These are phyloP conservation scores for Podilymbus podiceps DNA, from an alignment of 2,113 vertebrate genomes.

Conservation along the genomic window DNA sequence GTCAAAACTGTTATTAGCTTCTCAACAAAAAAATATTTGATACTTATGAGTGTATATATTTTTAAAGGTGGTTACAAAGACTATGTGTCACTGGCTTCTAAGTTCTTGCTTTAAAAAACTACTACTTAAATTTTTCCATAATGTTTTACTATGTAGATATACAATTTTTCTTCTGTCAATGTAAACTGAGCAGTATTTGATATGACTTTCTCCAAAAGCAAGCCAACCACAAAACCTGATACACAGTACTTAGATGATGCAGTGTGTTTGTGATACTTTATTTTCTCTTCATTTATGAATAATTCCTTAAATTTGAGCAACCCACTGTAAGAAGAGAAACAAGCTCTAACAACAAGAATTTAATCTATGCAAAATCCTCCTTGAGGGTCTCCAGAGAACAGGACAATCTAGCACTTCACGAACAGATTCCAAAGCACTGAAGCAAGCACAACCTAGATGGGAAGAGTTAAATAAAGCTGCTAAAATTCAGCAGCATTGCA, in stretches of 20 bases:
- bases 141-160: not conserved
- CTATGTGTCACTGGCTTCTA: not conserved
- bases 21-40: not conserved
- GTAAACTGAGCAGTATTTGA: not conserved
- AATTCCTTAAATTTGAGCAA: not conserved
- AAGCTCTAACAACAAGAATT: not conserved
- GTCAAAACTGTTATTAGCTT: not conserved
- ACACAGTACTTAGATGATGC: not conserved
- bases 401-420: not conserved
- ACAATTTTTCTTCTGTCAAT: not conserved
- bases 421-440: not conserved
- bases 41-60: not conserved
- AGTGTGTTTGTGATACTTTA: not conserved
- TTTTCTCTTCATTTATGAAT: not conserved
- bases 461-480: constrained; percentile 40
- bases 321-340: not conserved
- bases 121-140: not conserved
- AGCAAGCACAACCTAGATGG: not conserved
- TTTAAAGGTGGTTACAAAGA: not conserved
- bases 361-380: not conserved
- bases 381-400: not conserved
- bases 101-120: not conserved
- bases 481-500: constrained; percentile 36
- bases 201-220: not conserved
- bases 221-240: not conserved